A percentile compares a stretch with the other conserved stretches of the same genome.
These are phyloP conservation scores for Bryconaethiops microstoma DNA, from an alignment of 2,797 vertebrate species.

Conservation along the genomic window DNA sequence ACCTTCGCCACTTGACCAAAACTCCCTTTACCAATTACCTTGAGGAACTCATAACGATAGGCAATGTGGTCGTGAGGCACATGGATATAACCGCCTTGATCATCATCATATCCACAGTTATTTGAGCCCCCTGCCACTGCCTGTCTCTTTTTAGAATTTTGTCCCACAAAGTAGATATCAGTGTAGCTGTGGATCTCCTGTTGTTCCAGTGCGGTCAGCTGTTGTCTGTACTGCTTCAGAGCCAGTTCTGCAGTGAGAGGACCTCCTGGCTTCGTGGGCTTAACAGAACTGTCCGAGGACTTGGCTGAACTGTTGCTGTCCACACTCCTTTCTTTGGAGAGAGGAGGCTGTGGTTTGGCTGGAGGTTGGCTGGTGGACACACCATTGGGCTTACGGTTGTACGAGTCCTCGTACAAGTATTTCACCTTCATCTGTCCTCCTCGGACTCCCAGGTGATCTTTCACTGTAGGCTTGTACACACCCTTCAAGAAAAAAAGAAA, in stretches of 20 bases:
- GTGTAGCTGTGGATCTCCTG: conserved; percentile 89
- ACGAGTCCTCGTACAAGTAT: conserved; percentile 90
- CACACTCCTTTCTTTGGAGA: conserved; percentile 83
- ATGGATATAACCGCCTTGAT: conserved; percentile 93
- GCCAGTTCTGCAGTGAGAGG: conserved; percentile 89
- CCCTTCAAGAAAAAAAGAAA: conserved; percentile 63
- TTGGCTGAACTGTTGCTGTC: conserved; percentile 77
- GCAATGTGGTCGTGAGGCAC: conserved; percentile 95
- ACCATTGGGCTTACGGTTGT: conserved; percentile 81
- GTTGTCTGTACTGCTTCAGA: conserved; percentile 89
- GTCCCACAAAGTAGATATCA: conserved; percentile 94
- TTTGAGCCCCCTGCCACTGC: conserved; percentile 89
- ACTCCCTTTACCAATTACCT: conserved; percentile 97
- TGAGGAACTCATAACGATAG: conserved; percentile 96
- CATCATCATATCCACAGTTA: conserved; percentile 93
- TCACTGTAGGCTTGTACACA: conserved; percentile 81
- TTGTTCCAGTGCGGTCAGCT: conserved; percentile 88
- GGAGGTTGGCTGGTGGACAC: conserved; percentile 70
- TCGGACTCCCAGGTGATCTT: conserved; percentile 82
- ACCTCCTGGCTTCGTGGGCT: conserved; percentile 74
- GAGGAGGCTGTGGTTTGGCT: conserved; percentile 73
- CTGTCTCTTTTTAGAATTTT: conserved; percentile 92
- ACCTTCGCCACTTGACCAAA: conserved; percentile 98
- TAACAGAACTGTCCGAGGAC: conserved; percentile 65
- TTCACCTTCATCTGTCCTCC: conserved; percentile 88